Conservation (phyloP, 2,888 invertebrate species). For the Odontomyia ornata region DNA sequence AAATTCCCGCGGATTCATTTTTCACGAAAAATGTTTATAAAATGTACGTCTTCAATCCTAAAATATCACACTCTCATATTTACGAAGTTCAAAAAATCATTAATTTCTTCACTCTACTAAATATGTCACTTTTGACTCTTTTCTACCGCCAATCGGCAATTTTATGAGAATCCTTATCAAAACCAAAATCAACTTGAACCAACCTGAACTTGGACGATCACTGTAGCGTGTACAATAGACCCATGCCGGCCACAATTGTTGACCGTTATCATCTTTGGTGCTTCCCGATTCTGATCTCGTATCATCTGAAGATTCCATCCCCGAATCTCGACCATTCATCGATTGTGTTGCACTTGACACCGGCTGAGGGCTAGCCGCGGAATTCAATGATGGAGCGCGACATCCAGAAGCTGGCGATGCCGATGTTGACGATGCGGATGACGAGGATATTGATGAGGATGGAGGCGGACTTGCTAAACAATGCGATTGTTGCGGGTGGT, state of each 20-base stretch:
- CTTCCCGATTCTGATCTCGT: constrained; percentile 62
- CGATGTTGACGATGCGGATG: constrained; percentile 53
- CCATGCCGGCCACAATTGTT: constrained; percentile 91
- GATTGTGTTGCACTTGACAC: constrained; percentile 57
- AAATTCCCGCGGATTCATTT: too few species aligned
- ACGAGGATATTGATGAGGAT: constrained; percentile 51
- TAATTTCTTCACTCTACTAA: too few species aligned
- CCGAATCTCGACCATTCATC: constrained; percentile 61
- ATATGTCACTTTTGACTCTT: too few species aligned
- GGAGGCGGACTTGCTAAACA: constrained; percentile 53
- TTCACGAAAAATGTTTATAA: too few species aligned
- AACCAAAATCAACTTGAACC: too few species aligned
- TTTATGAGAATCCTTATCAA: too few species aligned
- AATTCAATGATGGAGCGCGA: constrained; percentile 48
- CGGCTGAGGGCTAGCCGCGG: constrained; percentile 59
- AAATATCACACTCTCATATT: too few species aligned
- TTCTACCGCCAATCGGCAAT: too few species aligned
- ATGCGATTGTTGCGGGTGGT: constrained; percentile 54
- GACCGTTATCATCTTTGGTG: constrained; percentile 61
- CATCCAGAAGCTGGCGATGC: constrained; percentile 54
- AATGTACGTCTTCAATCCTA: too few species aligned
- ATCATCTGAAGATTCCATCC: constrained; percentile 64
- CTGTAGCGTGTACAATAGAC: constrained; percentile 97
- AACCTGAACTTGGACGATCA: constrained; percentile 89
- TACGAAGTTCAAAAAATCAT: too few species aligned